Conservation (phyloP, 1,140 invertebrate species). For the Hetaerina americana region DNA sequence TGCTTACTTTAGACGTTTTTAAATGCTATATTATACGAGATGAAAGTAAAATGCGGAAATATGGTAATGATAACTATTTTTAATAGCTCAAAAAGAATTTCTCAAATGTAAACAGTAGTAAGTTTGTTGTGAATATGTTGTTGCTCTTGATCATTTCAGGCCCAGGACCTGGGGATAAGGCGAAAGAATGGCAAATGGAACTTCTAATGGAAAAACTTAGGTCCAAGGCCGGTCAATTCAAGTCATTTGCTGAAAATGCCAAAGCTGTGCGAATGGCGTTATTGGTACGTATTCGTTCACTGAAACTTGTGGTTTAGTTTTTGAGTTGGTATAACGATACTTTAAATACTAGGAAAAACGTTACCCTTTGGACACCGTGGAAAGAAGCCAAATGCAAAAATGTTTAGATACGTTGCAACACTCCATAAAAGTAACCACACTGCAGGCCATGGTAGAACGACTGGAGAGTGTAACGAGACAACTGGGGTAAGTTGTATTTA, state of each 20-base stretch:
- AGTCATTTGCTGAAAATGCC: constrained; percentile 66
- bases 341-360: constrained; percentile 54
- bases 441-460: constrained; percentile 83
- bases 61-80: too few relatives aligned
- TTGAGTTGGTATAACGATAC: constrained; percentile 1
- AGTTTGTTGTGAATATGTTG: too few relatives aligned
- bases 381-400: constrained; percentile 72
- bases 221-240: constrained; percentile 58
- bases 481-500: constrained; percentile 45
- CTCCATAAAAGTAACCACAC: constrained; percentile 81
- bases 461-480: constrained; percentile 81
- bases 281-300: constrained; percentile 43
- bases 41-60: too few relatives aligned
- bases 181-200: constrained; percentile 41
- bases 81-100: too few relatives aligned
- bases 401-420: constrained; percentile 86
- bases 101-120: too few relatives aligned
- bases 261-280: constrained; percentile 72
- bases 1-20: neutral
- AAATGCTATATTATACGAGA: too few relatives aligned
- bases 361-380: constrained; percentile 65
- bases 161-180: constrained; percentile 10
- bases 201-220: constrained; percentile 79
- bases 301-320: neutral
- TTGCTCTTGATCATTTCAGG: neutral